Conservation (phyloP, 2,113 vertebrate species). For the Rhinichthys klamathensis region DNA sequence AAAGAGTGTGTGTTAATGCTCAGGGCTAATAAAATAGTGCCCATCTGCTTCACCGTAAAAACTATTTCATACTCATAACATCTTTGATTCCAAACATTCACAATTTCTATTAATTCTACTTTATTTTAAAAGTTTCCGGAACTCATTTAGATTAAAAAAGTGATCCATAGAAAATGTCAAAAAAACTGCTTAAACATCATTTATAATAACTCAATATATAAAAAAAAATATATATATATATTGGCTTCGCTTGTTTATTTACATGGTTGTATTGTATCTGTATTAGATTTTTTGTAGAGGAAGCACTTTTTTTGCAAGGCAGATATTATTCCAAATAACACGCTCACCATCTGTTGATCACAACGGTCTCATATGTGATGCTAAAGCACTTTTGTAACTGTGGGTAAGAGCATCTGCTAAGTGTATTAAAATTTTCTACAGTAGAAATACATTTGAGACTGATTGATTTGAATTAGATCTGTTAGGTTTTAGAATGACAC, state of each 20-base stretch:
- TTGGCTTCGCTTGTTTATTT: neutral
- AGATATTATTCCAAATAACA: conserved; percentile 9
- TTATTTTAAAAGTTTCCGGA: neutral
- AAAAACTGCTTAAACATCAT: neutral
- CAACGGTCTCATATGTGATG: neutral
- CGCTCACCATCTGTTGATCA: conserved; percentile 11
- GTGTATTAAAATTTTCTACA: neutral
- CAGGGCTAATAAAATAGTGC: neutral
- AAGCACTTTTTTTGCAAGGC: conserved; percentile 17
- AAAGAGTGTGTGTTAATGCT: neutral
- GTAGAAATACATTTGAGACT: neutral
- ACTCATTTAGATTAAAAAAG: neutral
- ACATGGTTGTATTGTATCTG: neutral
- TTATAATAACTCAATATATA: neutral
- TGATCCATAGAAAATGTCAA: neutral
- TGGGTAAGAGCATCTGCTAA: conserved; percentile 3
- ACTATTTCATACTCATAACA: neutral
- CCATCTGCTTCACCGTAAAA: neutral
- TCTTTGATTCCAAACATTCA: neutral
- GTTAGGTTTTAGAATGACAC: neutral
- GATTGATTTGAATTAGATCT: conserved; percentile 1
- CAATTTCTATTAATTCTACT: neutral
- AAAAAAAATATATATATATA: neutral
- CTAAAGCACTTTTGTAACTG: conserved; percentile 1
- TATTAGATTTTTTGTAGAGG: neutral